A percentile compares a stretch with the other conserved stretches of the same genome.
Evolutionary conservation across 1,140 invertebrate genomes (phyloP).

Genomic region (Drosophila burlai): DNA sequence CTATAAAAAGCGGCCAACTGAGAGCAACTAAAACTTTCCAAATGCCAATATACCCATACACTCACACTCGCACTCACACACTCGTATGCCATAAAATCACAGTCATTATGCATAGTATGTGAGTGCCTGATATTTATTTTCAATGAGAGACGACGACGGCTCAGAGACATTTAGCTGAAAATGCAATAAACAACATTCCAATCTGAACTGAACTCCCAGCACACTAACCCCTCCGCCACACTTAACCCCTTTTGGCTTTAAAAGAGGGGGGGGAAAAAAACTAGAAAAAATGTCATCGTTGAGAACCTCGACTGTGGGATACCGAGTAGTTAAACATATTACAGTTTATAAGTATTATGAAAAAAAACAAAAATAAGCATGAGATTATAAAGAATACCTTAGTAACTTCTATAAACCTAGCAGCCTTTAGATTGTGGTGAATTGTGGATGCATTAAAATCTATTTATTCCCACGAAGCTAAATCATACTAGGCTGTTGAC

Average conservation of each 20-base stretch:
- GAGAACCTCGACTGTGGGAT: background rate
- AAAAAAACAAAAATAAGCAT: too few species aligned
- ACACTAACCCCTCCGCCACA: conserved; percentile 16
- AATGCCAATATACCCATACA: conserved; percentile 60
- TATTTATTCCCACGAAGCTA: too few species aligned
- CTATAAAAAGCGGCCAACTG: conserved; percentile 58
- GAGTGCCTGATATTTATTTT: conserved; percentile 32
- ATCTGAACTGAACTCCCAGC: conserved; percentile 61
- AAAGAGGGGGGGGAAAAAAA: conserved; percentile 4
- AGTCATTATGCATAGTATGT: conserved; percentile 68
- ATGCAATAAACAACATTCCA: conserved; percentile 81
- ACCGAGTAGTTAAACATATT: background rate
- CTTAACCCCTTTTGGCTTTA: conserved; percentile 15
- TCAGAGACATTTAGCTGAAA: conserved; percentile 69
- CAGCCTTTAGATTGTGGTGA: too few species aligned
- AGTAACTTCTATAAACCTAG: too few species aligned
- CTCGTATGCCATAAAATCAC: conserved; percentile 45
- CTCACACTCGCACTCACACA: background rate
- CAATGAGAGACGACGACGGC: conserved; percentile 52
- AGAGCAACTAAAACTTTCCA: conserved; percentile 62
- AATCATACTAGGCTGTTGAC: too few species aligned
- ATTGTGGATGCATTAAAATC: too few species aligned
- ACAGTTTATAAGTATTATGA: background rate
- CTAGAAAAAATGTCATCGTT: background rate
- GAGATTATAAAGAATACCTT: too few species aligned